These are phyloP conservation scores for Sweltsa coloradensis DNA, from an alignment of 1,140 invertebrate genomes.

Conservation along the genomic window DNA sequence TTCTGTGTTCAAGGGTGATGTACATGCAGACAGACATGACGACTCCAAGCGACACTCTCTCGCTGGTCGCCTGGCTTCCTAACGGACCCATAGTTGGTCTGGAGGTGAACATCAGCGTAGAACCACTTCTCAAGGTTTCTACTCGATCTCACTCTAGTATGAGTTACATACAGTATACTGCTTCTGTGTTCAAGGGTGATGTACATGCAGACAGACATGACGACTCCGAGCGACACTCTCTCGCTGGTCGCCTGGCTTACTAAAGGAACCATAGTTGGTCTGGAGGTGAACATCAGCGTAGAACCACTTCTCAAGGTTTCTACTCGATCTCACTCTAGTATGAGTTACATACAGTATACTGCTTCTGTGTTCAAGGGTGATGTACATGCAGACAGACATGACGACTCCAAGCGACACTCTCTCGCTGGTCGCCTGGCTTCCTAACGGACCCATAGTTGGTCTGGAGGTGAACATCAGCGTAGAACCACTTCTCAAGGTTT, in stretches of 20 bases:
- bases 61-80: slow-evolving; percentile 49
- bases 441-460: slow-evolving; percentile 34
- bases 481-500: slow-evolving; percentile 69
- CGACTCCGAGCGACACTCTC: slow-evolving; percentile 70
- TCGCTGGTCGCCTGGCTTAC: slow-evolving; percentile 51
- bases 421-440: slow-evolving; percentile 49
- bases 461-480: slow-evolving; percentile 63
- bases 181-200: no score
- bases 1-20: slow-evolving; percentile 62
- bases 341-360: no score
- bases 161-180: no score
- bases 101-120: slow-evolving; percentile 59
- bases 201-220: slow-evolving; percentile 86
- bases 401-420: slow-evolving; percentile 73
- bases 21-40: slow-evolving; percentile 87
- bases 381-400: slow-evolving; percentile 86
- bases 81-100: slow-evolving; percentile 38
- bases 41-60: slow-evolving; percentile 69
- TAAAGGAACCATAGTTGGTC: slow-evolving; percentile 34
- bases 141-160: no score
- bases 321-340: no score
- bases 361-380: no score
- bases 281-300: slow-evolving; percentile 61
- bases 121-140: slow-evolving; percentile 74
- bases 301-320: slow-evolving; percentile 73